Evolutionary conservation across 2,888 invertebrate genomes (phyloP), one percentile per base, ranked within the genome.

Genomic region (Drosophila fulvimacula): DNA sequence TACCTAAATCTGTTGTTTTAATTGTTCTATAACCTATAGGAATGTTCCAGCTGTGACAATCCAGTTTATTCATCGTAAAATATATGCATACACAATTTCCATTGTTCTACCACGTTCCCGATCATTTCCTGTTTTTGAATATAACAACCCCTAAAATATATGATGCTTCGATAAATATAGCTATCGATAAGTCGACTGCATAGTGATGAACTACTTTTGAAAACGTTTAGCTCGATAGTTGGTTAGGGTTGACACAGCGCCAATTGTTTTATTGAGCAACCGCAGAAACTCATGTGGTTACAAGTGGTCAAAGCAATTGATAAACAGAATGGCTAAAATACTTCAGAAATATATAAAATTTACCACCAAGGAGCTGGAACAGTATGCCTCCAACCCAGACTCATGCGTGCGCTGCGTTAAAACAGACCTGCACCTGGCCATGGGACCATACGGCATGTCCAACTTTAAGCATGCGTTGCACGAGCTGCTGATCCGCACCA

Each of bases 381-480:
- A 92, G n/a, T 93, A 95, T 52, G 81, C 92, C 1, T 90, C 93
- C 57, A 92, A 93, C 21, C 90, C 93, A 17, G 93, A 93, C 34
- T 93, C 94, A 0, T 94, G 94, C 73, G 94, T 95, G 1, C 90
- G 88, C 59, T 91, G 91, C 72, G 87, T 93, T 5, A 93, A 93
- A 70, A 91, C 90, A 21, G 86, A 91, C 4, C 91, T 93, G 70
- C 94, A 94, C 74, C 62, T 95, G 11, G 92, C 93, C 0, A 90
- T 95, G 59, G 93, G 93, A 71, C 94, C 95, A 0, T 93, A 93
- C 76, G 93, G 94, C 56, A 89, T 95, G 70, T 92, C 88, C 1
- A 74, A 94, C 74, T 89, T 94, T 19, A 93, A 92, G 53, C 85
- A 91, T 32, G 93, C 94, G 2, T 81, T 95, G 1, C 92, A 92